Evolutionary conservation across 1,140 invertebrate species (phyloP).

Genomic region (Nebria ingens): DNA sequence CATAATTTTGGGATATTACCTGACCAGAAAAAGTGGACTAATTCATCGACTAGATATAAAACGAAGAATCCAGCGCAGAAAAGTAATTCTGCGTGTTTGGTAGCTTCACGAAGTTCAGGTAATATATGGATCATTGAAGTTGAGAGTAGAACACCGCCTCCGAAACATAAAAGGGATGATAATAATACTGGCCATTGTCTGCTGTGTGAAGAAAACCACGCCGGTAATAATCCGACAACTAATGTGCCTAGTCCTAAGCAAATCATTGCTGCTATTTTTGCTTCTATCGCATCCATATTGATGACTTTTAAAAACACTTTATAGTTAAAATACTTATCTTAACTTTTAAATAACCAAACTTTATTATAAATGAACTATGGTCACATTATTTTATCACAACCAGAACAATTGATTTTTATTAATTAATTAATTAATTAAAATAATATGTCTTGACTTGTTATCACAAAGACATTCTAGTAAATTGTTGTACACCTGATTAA

Average conservation of each 20-base stretch:
- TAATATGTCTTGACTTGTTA: too few relatives aligned
- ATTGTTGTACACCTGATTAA: too few relatives aligned
- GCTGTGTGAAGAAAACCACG: constrained; percentile 43
- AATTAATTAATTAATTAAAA: too few relatives aligned
- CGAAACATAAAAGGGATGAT: constrained; percentile 65
- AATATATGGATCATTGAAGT: constrained; percentile 75
- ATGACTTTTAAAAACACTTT: neutral
- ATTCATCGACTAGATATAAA: constrained; percentile 68
- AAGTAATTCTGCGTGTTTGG: constrained; percentile 52
- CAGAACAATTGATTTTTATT: too few relatives aligned
- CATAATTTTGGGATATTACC: too few relatives aligned
- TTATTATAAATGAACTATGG: too few relatives aligned
- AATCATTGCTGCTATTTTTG: constrained; percentile 58
- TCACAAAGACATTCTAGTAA: too few relatives aligned
- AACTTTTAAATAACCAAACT: neutral
- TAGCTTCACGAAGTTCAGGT: constrained; percentile 51
- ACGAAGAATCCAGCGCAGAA: constrained; percentile 69
- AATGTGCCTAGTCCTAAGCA: constrained; percentile 56
- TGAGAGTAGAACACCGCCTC: constrained; percentile 73
- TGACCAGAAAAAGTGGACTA: constrained; percentile 46
- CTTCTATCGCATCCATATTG: constrained; percentile 38
- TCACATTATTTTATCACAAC: too few relatives aligned
- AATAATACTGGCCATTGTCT: constrained; percentile 46
- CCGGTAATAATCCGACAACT: constrained; percentile 53
- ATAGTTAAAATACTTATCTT: neutral